phyloP scores from a whole-genome alignment of 2,888 invertebrate genomes.

The Agrotis clavis region DNA sequence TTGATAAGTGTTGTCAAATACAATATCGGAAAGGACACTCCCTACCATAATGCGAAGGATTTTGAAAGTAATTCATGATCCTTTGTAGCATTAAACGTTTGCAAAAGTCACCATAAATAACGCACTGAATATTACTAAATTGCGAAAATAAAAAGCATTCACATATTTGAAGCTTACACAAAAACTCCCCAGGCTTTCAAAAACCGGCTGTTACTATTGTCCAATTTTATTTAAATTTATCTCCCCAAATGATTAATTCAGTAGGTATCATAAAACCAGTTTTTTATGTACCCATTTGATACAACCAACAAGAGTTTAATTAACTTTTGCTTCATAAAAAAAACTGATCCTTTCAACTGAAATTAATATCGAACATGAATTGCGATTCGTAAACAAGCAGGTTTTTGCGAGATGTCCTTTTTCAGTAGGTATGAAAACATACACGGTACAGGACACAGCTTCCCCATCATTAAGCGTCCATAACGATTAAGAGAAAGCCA shows the following conservation, averaged over 20 bases:
- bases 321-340: conserved; percentile 31
- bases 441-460: background rate
- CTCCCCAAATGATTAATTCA: conserved; percentile 24
- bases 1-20: too few species aligned
- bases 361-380: conserved; percentile 45
- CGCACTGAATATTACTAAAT: background rate
- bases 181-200: background rate
- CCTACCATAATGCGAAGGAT: background rate
- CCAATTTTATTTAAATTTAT: conserved; percentile 7
- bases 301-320: conserved; percentile 34
- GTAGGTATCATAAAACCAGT: conserved; percentile 22
- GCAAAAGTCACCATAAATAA: background rate
- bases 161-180: background rate
- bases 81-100: background rate
- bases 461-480: conserved; percentile 35
- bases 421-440: conserved; percentile 7
- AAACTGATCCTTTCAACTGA: conserved; percentile 35
- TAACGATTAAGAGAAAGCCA: conserved; percentile 54
- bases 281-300: conserved; percentile 18
- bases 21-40: background rate
- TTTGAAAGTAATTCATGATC: background rate
- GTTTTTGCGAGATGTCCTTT: conserved; percentile 14
- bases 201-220: background rate
- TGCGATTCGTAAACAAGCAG: conserved; percentile 27
- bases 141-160: background rate